These are phyloP conservation scores for Laticauda laticaudata DNA, from an alignment of 2,113 vertebrate genomes.

Conservation along the genomic window DNA sequence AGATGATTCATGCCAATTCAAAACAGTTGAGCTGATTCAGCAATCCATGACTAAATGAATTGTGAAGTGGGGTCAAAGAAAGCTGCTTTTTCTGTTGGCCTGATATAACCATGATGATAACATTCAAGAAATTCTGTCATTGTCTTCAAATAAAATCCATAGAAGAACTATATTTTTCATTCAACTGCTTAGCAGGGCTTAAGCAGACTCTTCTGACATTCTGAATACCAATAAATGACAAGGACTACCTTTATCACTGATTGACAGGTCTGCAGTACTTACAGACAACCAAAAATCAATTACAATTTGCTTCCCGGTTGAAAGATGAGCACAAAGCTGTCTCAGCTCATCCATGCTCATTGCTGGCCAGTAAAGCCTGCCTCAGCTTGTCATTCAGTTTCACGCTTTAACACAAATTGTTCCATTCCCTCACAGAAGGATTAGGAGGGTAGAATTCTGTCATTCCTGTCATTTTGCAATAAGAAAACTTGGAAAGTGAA, in stretches of 20 bases:
- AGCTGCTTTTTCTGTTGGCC: background rate
- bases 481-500: background rate
- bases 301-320: background rate
- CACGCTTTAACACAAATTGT: background rate
- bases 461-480: background rate
- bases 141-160: background rate
- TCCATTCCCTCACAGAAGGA: background rate
- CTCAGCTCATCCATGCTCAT: background rate
- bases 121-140: background rate
- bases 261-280: background rate
- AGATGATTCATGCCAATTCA: background rate
- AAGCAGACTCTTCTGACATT: background rate
- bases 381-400: background rate
- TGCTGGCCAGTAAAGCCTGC: background rate
- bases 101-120: background rate
- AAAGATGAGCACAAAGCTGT: background rate
- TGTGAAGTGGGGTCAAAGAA: background rate
- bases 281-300: background rate
- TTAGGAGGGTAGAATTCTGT: background rate
- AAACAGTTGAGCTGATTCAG: background rate
- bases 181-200: background rate
- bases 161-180: background rate
- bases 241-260: background rate
- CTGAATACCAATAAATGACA: background rate
- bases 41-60: background rate